phyloP scores from a whole-genome alignment of 2,797 vertebrate species.

The Sebastes jordani region DNA sequence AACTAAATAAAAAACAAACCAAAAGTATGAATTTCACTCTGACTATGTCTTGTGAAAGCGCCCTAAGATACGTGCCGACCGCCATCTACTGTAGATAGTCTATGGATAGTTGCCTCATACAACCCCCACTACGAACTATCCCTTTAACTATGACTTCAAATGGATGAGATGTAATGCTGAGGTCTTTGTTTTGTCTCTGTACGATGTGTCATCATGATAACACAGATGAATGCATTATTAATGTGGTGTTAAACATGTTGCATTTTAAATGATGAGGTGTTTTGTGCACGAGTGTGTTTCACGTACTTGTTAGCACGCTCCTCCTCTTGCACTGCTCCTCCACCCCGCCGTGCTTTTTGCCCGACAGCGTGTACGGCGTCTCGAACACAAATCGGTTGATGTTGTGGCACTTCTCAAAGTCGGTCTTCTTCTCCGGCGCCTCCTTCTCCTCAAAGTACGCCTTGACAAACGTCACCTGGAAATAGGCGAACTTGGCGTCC shows the following conservation, averaged over 20 bases:
- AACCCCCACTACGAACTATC: background rate
- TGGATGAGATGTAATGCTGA: background rate
- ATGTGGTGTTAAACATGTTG: background rate
- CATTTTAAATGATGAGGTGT: background rate
- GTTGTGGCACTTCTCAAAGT: constrained; percentile 96
- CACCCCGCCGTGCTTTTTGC: constrained; percentile 94
- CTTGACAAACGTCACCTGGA: constrained; percentile 97
- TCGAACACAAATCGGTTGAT: constrained; percentile 95
- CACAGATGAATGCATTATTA: background rate
- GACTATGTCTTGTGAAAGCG: too few species aligned
- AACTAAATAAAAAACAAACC: too few species aligned
- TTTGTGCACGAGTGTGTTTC: background rate
- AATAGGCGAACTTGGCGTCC: constrained; percentile 91
- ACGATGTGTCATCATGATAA: background rate
- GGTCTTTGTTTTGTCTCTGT: background rate
- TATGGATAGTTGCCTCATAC: background rate
- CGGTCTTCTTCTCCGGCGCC: constrained; percentile 89
- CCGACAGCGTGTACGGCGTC: constrained; percentile 94
- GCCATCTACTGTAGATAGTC: background rate
- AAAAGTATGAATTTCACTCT: too few species aligned
- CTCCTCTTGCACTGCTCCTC: constrained; percentile 97
- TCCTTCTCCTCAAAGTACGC: constrained; percentile 96
- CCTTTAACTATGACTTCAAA: background rate
- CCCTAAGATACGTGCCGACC: background rate
- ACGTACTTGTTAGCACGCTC: constrained; percentile 90